Conservation (phyloP, 2,888 invertebrate genomes). For the Muschampia plurimacula region DNA sequence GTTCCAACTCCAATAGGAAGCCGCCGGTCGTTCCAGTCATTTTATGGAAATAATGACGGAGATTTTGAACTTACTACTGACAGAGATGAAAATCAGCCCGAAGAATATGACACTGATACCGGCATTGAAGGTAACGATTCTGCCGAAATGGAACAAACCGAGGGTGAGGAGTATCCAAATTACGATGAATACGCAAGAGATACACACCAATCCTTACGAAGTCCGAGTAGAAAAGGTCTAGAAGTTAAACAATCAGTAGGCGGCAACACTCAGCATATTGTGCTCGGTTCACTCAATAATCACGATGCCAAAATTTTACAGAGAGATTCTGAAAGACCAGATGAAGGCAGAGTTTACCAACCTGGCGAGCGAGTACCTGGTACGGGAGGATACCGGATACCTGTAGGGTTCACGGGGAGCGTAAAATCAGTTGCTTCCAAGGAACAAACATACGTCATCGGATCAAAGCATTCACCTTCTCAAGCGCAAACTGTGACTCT, state of each 20-base stretch:
- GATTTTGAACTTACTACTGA: constrained; percentile 73
- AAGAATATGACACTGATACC: constrained; percentile 79
- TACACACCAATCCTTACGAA: constrained; percentile 67
- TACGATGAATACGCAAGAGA: constrained; percentile 85
- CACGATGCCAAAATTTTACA: constrained; percentile 87
- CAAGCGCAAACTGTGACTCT: constrained; percentile 88
- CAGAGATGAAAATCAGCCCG: constrained; percentile 66
- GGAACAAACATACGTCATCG: constrained; percentile 84
- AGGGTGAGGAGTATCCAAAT: constrained; percentile 84
- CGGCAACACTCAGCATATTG: constrained; percentile 87
- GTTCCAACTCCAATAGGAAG: constrained; percentile 60
- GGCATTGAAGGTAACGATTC: constrained; percentile 70
- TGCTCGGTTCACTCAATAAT: constrained; percentile 85
- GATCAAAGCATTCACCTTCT: constrained; percentile 85
- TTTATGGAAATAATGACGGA: constrained; percentile 57
- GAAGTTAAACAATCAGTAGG: constrained; percentile 80
- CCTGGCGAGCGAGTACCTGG: constrained; percentile 89
- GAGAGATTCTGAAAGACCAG: constrained; percentile 79
- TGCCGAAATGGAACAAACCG: constrained; percentile 70
- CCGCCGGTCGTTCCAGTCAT: constrained; percentile 68
- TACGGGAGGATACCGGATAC: constrained; percentile 88
- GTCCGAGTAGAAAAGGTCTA: constrained; percentile 63
- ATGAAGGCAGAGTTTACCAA: constrained; percentile 86
- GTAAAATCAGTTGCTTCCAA: constrained; percentile 88
- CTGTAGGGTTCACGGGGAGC: constrained; percentile 88